These are phyloP conservation scores for Sarcoramphus papa DNA, from an alignment of 2,797 vertebrate genomes.

Conservation along the genomic window DNA sequence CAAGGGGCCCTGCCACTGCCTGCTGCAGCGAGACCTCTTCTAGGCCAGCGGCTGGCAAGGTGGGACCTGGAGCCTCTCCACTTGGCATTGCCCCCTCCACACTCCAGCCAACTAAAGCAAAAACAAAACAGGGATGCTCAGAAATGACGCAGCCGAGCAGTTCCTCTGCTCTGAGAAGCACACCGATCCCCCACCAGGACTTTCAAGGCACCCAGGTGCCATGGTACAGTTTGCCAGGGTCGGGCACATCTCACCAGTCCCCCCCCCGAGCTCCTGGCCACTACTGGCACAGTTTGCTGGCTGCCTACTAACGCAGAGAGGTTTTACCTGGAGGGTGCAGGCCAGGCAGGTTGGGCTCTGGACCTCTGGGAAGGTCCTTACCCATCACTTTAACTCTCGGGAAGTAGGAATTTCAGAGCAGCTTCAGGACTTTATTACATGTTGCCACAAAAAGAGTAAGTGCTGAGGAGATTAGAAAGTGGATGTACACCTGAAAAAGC, in stretches of 20 bases:
- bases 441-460: not conserved
- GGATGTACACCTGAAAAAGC: not conserved
- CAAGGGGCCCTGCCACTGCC: not conserved
- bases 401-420: not conserved
- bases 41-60: not conserved
- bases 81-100: fast-evolving
- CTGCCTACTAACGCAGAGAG: not conserved
- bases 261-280: not conserved
- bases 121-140: fast-evolving
- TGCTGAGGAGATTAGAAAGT: not conserved
- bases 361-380: not conserved
- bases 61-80: not conserved
- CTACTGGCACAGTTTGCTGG: not conserved
- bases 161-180: not conserved
- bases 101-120: not conserved
- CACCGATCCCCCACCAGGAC: fast-evolving
- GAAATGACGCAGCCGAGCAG: fast-evolving
- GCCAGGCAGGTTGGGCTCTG: not conserved
- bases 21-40: not conserved
- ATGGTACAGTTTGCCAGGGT: not conserved
- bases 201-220: not conserved
- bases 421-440: not conserved
- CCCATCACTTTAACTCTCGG: not conserved
- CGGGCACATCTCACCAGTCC: not conserved
- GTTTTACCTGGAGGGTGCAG: not conserved